Conservation (phyloP, 1,140 invertebrate genomes). For the Musca domestica region DNA sequence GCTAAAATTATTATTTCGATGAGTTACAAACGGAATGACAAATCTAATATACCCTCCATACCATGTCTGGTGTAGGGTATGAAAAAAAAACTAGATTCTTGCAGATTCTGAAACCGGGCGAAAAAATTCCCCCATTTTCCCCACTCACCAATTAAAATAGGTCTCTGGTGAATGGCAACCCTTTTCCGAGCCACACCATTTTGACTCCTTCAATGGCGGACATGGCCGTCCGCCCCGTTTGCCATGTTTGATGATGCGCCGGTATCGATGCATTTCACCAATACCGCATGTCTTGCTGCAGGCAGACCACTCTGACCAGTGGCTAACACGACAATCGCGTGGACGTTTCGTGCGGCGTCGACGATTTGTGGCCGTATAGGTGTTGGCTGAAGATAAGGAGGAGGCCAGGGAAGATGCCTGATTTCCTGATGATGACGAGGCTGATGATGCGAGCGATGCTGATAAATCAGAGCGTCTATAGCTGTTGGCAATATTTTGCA, state of each 20-base stretch:
- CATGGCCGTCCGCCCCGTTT: conserved; percentile 74
- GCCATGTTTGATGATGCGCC: conserved; percentile 72
- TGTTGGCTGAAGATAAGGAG: conserved; percentile 4
- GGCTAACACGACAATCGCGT: conserved; percentile 76
- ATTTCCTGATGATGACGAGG: conserved; percentile 16
- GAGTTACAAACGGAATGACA: too few species aligned
- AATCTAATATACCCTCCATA: too few species aligned
- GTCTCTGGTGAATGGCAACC: conserved; percentile 60
- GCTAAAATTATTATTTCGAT: too few species aligned
- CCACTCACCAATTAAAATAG: conserved; percentile 53
- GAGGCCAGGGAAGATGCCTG: not conserved
- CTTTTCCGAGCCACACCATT: conserved; percentile 79
- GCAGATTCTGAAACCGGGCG: too few species aligned
- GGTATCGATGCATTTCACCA: conserved; percentile 76
- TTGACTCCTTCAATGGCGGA: conserved; percentile 76
- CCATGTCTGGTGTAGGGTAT: too few species aligned
- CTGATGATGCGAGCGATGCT: not conserved
- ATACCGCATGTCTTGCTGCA: conserved; percentile 85
- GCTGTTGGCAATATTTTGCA: conserved; percentile 66
- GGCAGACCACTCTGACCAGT: conserved; percentile 81
- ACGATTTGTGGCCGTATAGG: not conserved
- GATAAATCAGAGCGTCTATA: conserved; percentile 30
- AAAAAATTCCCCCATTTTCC: not conserved
- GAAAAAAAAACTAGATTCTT: too few species aligned
- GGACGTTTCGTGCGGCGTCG: conserved; percentile 57